Evolutionary conservation across 2,113 vertebrate species (phyloP).

Genomic region (Sialia sialis): DNA sequence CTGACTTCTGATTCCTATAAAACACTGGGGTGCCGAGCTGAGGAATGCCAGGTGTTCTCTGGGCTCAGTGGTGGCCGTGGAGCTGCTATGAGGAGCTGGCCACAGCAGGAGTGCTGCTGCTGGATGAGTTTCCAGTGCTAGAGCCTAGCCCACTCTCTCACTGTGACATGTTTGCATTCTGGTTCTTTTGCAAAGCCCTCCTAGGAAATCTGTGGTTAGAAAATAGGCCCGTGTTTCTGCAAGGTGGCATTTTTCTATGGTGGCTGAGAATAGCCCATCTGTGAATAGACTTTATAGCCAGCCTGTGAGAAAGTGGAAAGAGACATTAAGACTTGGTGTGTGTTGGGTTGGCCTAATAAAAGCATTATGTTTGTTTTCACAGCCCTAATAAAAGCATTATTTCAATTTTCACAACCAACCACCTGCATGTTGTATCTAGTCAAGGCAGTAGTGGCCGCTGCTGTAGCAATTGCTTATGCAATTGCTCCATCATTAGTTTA

Average conservation of each 20-base stretch:
- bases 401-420: background rate
- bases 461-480: background rate
- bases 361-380: background rate
- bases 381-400: background rate
- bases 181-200: background rate
- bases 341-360: background rate
- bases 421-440: background rate
- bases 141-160: background rate
- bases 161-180: background rate
- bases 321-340: background rate
- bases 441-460: background rate
- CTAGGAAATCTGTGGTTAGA: background rate
- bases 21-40: background rate
- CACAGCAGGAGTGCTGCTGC: background rate
- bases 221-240: background rate
- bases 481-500: background rate
- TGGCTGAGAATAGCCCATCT: background rate
- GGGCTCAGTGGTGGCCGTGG: accelerated
- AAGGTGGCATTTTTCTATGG: background rate
- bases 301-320: background rate
- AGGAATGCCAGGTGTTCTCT: background rate
- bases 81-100: background rate
- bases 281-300: background rate
- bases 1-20: background rate
- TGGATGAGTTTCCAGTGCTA: background rate